Evolutionary conservation across 2,888 invertebrate genomes (phyloP), one percentile per base, ranked within the genome.

Genomic region (Eupithecia inturbata): DNA sequence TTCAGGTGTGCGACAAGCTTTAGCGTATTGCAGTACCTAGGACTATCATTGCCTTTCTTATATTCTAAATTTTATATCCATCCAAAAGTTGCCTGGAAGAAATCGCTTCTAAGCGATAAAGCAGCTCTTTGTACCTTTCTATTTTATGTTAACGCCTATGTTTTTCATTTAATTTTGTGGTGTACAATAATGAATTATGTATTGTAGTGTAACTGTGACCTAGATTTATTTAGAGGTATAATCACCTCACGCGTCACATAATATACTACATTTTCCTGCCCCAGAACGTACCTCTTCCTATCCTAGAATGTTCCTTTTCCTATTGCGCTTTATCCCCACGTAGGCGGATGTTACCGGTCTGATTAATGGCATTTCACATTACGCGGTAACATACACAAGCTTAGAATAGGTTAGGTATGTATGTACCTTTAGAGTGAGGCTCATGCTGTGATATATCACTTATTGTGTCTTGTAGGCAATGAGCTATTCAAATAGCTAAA

Each of bases 291-390:
- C 26, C 28, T 28, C 10, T 28, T 60, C 22, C 57, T 14, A 28
- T 60, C 26, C 57, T 14, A 57, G 26, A 57, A 57, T 26, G 57
- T 57, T 57, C 57, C 12, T 19, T 62, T 31, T 28, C 62, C 28
- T 16, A 28, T 31, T 19, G 31, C 19, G 62, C 62, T 28, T 19
- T 62, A 62, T 31, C 62, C 62, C 19, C 9, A 2, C 31, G 62
- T 6, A 31, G 16, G 62, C 57, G 31, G 62, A 62, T 31, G 62
- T 62, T 3, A 2, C 31, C 28, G 31, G 31, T 26, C 78, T 76
- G 79, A 79, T 79, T 77, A 74, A 79, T 79, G 76, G 36, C 77
- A 63, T 41, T 60, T 31, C 73, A 72, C 77, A 79, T 79, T 77
- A 79, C 73, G 68, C 70, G 45, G 71, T 68, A 76, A 75, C 77